Base-by-base conservation (phyloP, 1,140 invertebrate species). In the Tenebrio molitor region DNA sequence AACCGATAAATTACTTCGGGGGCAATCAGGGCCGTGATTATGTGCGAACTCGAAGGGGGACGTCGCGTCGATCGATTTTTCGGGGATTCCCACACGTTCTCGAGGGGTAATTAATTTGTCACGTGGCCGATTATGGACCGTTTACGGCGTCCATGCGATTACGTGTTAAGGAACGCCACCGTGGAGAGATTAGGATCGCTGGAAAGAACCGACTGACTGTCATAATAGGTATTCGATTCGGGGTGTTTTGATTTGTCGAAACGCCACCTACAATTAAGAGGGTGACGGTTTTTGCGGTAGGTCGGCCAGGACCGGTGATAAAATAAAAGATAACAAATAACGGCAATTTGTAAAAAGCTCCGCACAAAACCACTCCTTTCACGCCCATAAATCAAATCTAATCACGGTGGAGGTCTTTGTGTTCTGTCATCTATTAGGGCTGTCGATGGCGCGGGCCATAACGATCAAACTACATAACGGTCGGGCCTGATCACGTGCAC, bases 401-500 rank as follows among this genome's bases (percentile, higher is more conserved):
- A 58, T 58, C 50, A 58, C 15, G 50, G n/a, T 29, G 29, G 25
- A 58, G 50, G 25, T 12, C 21, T 50, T 50, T 33, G 19, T 5
- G 19, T 25, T 25, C 50, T 58, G 50, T 58, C 50, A 58, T 58
- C 50, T 17, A 58, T 58, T 58, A 17, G 23, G 5, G 23, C 15
- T 53, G 8, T 25, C 19, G 8, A 53, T 21, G 16, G 4, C 8
- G 5, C 7, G 12, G 12, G 2, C 36, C 36, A 39, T 53, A 53
- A 53, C 50, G 50, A 58, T 29, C 50, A 25, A 58, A 58, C 50
- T 58, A 58, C 10, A n/a, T n/a, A n/a, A n/a, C n/a, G n/a, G n/a
- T n/a, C n/a, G n/a, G n/a, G n/a, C n/a, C n/a, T n/a, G n/a, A n/a
- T n/a, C n/a, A n/a, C n/a, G n/a, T n/a, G 14, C 36, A 7, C 4